Evolutionary conservation across 2,113 vertebrate species (phyloP).

Genomic region (Tyrannus savana): DNA sequence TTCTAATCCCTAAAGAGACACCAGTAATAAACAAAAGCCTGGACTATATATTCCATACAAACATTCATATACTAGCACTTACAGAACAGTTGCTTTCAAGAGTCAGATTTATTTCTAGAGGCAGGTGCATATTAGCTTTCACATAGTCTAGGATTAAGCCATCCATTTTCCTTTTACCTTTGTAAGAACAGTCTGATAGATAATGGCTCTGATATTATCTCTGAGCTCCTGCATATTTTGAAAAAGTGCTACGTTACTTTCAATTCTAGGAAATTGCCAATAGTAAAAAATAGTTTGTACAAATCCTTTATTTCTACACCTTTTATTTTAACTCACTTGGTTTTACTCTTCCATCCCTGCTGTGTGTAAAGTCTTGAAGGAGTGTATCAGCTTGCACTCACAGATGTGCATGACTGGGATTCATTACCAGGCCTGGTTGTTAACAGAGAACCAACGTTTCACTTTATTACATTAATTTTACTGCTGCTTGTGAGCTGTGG

Average conservation of each 20-base stretch:
- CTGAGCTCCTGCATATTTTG: not conserved
- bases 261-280: not conserved
- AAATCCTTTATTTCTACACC: not conserved
- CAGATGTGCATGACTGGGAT: not conserved
- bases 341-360: not conserved
- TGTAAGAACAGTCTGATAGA: not conserved
- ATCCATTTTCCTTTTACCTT: not conserved
- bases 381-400: not conserved
- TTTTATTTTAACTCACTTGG: not conserved
- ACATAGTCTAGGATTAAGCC: not conserved
- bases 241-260: not conserved
- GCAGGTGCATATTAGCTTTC: not conserved
- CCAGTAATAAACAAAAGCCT: fast-evolving
- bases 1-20: not conserved
- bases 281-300: not conserved
- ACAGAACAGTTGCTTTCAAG: not conserved
- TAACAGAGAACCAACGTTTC: not conserved
- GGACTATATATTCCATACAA: not conserved
- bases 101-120: not conserved
- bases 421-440: not conserved
- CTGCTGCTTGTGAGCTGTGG: not conserved
- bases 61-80: not conserved
- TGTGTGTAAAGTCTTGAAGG: not conserved
- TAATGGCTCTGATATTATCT: not conserved
- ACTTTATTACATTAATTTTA: not conserved